phyloP scores from a whole-genome alignment of 2,888 invertebrate species.

The Polymixis lichenea region DNA sequence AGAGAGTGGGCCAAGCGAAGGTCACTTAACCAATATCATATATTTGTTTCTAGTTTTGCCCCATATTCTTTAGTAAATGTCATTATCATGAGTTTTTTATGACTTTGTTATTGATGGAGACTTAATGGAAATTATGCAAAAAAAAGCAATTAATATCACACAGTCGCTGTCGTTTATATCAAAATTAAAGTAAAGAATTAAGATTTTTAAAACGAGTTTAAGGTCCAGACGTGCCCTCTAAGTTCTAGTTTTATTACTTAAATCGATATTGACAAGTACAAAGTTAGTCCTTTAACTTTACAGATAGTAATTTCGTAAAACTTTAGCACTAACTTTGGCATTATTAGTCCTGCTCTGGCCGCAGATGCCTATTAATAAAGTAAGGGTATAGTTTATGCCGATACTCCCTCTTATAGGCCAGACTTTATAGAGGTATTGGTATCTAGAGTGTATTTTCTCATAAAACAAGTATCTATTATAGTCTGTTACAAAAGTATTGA shows the following conservation, averaged over 20 bases:
- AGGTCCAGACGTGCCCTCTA: constrained; percentile 8
- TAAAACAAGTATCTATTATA: neutral
- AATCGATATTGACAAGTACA: constrained; percentile 49
- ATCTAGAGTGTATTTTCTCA: constrained; percentile 3
- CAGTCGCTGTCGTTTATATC: neutral
- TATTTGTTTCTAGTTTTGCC: neutral
- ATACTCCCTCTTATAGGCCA: neutral
- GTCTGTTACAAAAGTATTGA: neutral
- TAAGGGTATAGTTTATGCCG: constrained; percentile 34
- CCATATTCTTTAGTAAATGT: neutral
- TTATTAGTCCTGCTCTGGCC: constrained; percentile 39
- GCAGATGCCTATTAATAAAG: constrained; percentile 34
- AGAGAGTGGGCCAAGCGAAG: neutral
- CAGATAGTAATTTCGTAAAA: constrained; percentile 42
- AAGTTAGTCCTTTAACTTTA: constrained; percentile 28
- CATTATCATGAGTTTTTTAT: neutral
- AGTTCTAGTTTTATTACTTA: constrained; percentile 37
- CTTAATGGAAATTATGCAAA: neutral
- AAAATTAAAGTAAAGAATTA: constrained; percentile 11
- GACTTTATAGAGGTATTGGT: constrained; percentile 1
- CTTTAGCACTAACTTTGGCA: constrained; percentile 48
- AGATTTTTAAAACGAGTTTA: constrained; percentile 31
- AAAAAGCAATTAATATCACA: neutral
- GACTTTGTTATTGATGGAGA: too few species aligned
- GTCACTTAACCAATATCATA: neutral